Evolutionary conservation across 2,888 invertebrate genomes (phyloP), one percentile per base, ranked within the genome.

Genomic region (Falcaria lacertinaria): DNA sequence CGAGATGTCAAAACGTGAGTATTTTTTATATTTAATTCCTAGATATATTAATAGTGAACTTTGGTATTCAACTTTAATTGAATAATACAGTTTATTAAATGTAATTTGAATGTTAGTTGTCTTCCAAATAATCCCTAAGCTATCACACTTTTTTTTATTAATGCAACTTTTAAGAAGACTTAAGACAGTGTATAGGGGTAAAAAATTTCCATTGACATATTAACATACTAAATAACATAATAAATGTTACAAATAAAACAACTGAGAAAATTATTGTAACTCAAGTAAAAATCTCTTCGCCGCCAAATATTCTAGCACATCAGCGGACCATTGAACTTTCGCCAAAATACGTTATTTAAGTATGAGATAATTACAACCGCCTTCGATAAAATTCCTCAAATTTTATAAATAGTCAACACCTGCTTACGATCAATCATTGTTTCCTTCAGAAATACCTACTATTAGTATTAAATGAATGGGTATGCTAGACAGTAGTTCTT

Each of bases 1-100:
- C 43, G 52, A 50, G 46, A 74, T 74, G 73, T 67, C 60, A 17
- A 74, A 69, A 64, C n/a, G 73, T 74, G 44, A 72, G 73, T 73
- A 16, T 14, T 34, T 19, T 25, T 39, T 44, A 22, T 41, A 11
- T 42, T 42, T 22, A 32, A 14, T 15, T n/a, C 5, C 33, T 13
- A 33, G 14, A 15, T 13, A 13, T 44, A n/a, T 22, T 4, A 11
- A n/a, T 6, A 6, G 6, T 4, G 6, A 19, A 3, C 3, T 19
- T 19, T 19, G 19, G 19, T 4, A 19, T 19, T 19, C 19, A 3
- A 3, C n/a, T n/a, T n/a, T n/a, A n/a, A n/a, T n/a, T n/a, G n/a
- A n/a, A n/a, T n/a, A n/a, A n/a, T n/a, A n/a, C n/a, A n/a, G n/a
- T n/a, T n/a, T n/a, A n/a, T n/a, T n/a, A n/a, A n/a, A n/a, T n/a